Evolutionary conservation across 2,888 invertebrate species (phyloP).

Genomic region (Nymphalis polychloros): DNA sequence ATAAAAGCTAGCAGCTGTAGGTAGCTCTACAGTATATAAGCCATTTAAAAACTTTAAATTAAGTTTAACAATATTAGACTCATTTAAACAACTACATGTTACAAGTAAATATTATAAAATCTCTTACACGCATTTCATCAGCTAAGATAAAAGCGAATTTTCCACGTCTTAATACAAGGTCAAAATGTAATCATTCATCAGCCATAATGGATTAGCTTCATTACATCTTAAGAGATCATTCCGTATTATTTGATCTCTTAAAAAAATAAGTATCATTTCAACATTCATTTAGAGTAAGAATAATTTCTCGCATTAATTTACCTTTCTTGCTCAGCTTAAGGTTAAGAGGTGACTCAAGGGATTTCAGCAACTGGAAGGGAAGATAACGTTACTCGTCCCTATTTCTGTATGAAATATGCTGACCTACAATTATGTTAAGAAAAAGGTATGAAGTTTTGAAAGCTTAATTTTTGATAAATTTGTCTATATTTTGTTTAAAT

Average conservation of each 20-base stretch:
- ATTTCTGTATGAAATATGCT: slow-evolving; percentile 29
- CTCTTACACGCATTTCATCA: not conserved
- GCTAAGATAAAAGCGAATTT: not conserved
- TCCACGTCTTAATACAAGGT: not conserved
- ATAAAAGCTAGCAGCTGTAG: too few species aligned
- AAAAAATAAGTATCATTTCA: slow-evolving; percentile 3
- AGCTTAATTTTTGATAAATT: not conserved
- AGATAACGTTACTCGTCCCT: slow-evolving; percentile 24
- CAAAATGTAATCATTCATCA: slow-evolving; percentile 1
- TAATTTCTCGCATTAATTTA: slow-evolving; percentile 35
- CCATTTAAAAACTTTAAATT: too few species aligned
- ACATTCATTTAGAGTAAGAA: slow-evolving; percentile 21
- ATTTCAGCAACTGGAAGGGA: slow-evolving; percentile 28
- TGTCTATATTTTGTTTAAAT: too few species aligned
- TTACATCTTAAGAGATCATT: slow-evolving; percentile 8
- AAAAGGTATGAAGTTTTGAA: not conserved
- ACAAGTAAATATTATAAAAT: too few species aligned
- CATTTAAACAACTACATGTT: too few species aligned
- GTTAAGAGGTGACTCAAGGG: slow-evolving; percentile 28
- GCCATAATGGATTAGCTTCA: slow-evolving; percentile 8
- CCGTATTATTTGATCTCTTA: slow-evolving; percentile 6
- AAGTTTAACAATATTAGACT: too few species aligned
- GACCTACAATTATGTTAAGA: slow-evolving; percentile 7
- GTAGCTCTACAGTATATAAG: too few species aligned
- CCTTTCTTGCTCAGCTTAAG: slow-evolving; percentile 25